These are phyloP conservation scores for Cataglyphis hispanica DNA, from an alignment of 1,140 invertebrate genomes.

Conservation along the genomic window DNA sequence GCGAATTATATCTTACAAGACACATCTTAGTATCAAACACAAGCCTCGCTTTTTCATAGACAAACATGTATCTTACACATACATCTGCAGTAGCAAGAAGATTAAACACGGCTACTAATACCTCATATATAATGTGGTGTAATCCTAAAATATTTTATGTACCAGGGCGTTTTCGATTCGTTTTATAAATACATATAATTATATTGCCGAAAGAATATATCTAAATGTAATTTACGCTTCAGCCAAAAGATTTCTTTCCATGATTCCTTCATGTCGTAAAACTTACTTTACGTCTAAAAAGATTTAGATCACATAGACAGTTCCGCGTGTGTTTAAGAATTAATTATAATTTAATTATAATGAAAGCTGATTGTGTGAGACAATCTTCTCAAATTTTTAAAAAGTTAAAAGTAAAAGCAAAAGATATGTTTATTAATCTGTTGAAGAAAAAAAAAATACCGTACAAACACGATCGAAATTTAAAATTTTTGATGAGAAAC, in stretches of 20 bases:
- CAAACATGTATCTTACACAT: conserved; percentile 23
- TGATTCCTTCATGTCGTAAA: conserved; percentile 9
- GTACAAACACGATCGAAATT: neutral
- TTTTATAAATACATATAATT: conserved; percentile 37
- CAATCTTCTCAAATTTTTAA: neutral
- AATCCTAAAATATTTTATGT: conserved; percentile 47
- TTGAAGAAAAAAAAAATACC: neutral
- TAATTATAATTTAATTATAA: conserved; percentile 4
- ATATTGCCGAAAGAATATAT: conserved; percentile 8
- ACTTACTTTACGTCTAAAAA: conserved; percentile 38
- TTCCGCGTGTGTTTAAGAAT: neutral
- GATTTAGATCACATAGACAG: conserved; percentile 27
- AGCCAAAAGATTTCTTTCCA: neutral
- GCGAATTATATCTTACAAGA: conserved; percentile 47
- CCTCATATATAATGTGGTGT: conserved; percentile 47
- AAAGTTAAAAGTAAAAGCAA: conserved; percentile 20
- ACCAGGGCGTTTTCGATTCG: conserved; percentile 32
- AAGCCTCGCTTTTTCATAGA: conserved; percentile 34
- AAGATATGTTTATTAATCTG: neutral
- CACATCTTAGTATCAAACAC: conserved; percentile 34
- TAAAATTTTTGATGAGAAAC: neutral
- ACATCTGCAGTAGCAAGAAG: conserved; percentile 56
- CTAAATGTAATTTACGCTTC: conserved; percentile 8
- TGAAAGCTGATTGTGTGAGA: conserved; percentile 35
- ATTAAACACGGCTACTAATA: conserved; percentile 52